Base-by-base conservation (phyloP, 2,888 invertebrate species). In the Dichetophora obliterata region DNA sequence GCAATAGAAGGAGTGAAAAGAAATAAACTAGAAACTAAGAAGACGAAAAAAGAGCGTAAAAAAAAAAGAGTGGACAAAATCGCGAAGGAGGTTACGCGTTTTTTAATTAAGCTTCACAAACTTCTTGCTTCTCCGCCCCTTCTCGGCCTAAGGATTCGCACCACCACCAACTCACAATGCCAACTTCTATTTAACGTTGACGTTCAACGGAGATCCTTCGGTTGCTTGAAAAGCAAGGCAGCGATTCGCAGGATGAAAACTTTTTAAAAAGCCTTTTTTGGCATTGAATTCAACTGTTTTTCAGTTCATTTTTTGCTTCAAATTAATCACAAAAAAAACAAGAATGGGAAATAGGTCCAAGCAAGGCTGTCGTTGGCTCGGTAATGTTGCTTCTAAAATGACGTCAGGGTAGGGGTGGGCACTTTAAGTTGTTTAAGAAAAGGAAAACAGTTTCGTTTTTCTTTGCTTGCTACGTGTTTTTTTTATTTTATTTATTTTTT, bases 371-470 rank as follows among this genome's bases (percentile, higher is more conserved):
- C n/a, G 54, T n/a, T n/a, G n/a, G 54, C n/a, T 54, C n/a, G 54
- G 54, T 54, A 54, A 22, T 54, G 54, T n/a, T 54, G 4, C n/a
- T 54, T n/a, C n/a, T n/a, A n/a, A n/a, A 22, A 19, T 9, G 52
- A 19, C 52, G 52, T n/a, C n/a, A n/a, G n/a, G n/a, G 4, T 52
- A n/a, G 63, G 63, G 8, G 9, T n/a, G 63, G 6, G 63, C 9
- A 43, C n/a, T 9, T 65, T 19, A 19, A 37, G 37, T 65, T 65
- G 65, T 37, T 65, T 8, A 37, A 65, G 65, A 65, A 65, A 65
- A 65, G n/a, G 61, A 63, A 63, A 63, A 63, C 31, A 63, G 31
- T 31, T 63, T 63, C 24, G 61, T 31, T 63, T 31, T 31, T 16
- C 27, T 31, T 63, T n/a, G 54, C 54, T n/a, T 19, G 31, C 63